Evolutionary conservation across 2,113 vertebrate genomes (phyloP), one percentile per base, ranked within the genome.

Genomic region (Nicator chloris): DNA sequence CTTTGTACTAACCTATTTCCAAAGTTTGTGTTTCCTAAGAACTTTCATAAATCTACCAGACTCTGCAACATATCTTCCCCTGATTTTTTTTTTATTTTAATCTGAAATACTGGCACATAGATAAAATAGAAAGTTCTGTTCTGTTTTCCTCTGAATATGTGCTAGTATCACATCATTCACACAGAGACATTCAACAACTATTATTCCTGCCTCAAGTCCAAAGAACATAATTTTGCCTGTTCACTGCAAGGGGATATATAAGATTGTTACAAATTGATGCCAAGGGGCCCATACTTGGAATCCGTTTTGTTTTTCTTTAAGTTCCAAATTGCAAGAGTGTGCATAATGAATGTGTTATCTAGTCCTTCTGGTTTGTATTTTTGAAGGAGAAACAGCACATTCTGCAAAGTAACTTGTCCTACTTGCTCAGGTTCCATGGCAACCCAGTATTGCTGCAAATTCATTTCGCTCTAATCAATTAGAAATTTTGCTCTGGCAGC

Each of bases 271-370:
- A 94, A 96, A 96, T 88, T 94, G 86, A 95, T 94, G 95, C 93
- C 96, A 96, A 90, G 88, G 93, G 95, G 88, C 76, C 92, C 88
- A 75, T 93, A 75, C 72, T 91, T 96, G 96, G 90, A 96, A 95
- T 72, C 50, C 0, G 13, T 60, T 97, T 96, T 96, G 86, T 93
- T 97, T 96, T 95, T 50, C 94, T 94, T 91, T 94, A 84, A 71
- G 66, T 92, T 94, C 86, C 68, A 96, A 96, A 95, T 45, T 82
- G 80, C 86, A 93, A 82, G 80, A 81, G 61, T 93, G 86, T 72
- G 93, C 92, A 93, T 96, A 96, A 97, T 94, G 95, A 96, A 96
- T 79, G 82, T 64, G 90, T 91, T 96, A 96, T 96, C 96, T 97
- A 75, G 95, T 97, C 94, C 95, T 96, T 94, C 96, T 97, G 96